A percentile compares a stretch with the other conserved stretches of the same genome.
Evolutionary conservation across 1,140 invertebrate species (phyloP).

Genomic region (Arion vulgaris): DNA sequence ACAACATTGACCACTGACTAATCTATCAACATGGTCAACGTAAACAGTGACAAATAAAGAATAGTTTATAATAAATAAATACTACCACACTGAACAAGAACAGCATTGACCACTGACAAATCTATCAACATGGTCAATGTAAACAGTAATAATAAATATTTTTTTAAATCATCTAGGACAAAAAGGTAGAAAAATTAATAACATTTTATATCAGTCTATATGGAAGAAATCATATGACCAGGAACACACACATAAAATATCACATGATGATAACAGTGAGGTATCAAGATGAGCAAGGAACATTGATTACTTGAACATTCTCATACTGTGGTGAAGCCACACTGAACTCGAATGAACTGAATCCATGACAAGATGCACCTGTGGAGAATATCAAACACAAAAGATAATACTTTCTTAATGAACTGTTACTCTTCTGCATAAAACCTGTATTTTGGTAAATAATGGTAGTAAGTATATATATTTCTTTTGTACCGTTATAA

Average conservation of each 20-base stretch:
- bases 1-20: too few species aligned
- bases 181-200: too few species aligned
- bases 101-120: too few species aligned
- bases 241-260: not conserved
- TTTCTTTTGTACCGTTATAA: too few species aligned
- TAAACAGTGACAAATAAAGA: too few species aligned
- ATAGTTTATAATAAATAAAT: too few species aligned
- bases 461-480: not conserved
- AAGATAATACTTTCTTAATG: too few species aligned
- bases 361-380: constrained; percentile 34
- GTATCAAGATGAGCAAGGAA: not conserved
- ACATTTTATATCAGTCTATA: not conserved
- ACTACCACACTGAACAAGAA: too few species aligned
- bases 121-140: too few species aligned
- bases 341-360: not conserved
- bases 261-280: not conserved
- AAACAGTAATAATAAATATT: too few species aligned
- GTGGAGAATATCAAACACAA: not conserved
- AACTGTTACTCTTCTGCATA: not conserved
- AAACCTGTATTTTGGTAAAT: not conserved
- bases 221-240: not conserved
- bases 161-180: too few species aligned
- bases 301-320: constrained; percentile 15
- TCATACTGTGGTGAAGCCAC: not conserved
- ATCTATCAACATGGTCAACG: too few species aligned